Evolutionary conservation across 1,140 invertebrate genomes (phyloP), one percentile per base, ranked within the genome.

Genomic region (Halotydeus destructor): DNA sequence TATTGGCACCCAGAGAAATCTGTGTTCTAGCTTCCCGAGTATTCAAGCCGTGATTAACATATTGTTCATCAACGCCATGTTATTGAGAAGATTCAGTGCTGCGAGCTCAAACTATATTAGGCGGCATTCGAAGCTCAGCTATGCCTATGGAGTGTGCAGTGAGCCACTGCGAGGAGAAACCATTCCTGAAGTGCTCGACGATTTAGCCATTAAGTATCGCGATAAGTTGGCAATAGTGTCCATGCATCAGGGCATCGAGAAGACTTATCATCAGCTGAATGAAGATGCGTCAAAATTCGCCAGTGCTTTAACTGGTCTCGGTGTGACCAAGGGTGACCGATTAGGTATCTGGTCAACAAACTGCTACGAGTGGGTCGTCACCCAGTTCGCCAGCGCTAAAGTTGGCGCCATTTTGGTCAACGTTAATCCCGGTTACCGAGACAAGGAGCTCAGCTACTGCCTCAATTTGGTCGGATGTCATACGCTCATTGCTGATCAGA

Each of bases 271-370:
- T 6, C 18, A 49, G 40, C 38, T 49, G 11, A 43, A 48, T 22
- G 23, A 36, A 3, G 45, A 49, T 24, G 47, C 43, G 11, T 35
- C 46, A 27, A 16, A 23, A 16, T 26, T 49, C 6, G 34, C 44
- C 3, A 42, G 43, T 27, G 32, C n/a, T 21, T 21, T 49, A 9
- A 19, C 24, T 19, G 19, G 38, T 18, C 28, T 47, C 4, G 16
- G 22, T 22, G 14, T 9, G 54, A 72, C 44, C 68, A 11, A 62
- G 37, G 84, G 83, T 0, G 88, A 97, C 28, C 58, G 78, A 5
- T 50, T 98, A 2, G 88, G 78, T 0, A 64, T 96, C 11, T 93
- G 81, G 78, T 72, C 75, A 0, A 83, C 85, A 1, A 97, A 94
- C 60, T 66, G 67, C 21, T 54, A 72, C 5, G 74, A 81, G 52